Percentiles rank a stretch among this genome's conserved stretches.
Evolutionary conservation across 2,113 vertebrate genomes (phyloP).

Genomic region (Neoarius graeffei): DNA sequence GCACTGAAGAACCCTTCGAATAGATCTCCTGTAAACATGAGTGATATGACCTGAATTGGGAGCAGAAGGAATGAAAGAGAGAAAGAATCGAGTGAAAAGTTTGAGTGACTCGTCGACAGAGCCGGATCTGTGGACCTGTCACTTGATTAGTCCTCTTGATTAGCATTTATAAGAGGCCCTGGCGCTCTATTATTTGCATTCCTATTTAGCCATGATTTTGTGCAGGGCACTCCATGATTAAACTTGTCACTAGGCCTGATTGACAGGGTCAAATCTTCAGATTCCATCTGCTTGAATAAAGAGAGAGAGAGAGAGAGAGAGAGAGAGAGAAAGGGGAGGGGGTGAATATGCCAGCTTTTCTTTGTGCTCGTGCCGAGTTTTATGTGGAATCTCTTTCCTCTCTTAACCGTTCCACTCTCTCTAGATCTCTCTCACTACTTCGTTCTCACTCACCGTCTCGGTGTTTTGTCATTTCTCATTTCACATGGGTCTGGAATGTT

Average conservation of each 20-base stretch:
- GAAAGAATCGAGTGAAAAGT: constrained; percentile 71
- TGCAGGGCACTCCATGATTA: constrained; percentile 97
- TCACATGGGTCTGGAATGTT: constrained; percentile 96
- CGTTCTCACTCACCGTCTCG: not conserved
- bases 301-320: constrained; percentile 13
- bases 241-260: constrained; percentile 98
- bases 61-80: constrained; percentile 54
- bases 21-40: constrained; percentile 57
- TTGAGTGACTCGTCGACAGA: constrained; percentile 89
- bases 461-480: constrained; percentile 82
- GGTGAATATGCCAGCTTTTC: constrained; percentile 85
- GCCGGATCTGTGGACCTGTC: constrained; percentile 92
- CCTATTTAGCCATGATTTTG: constrained; percentile 99
- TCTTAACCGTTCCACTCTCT: constrained; percentile 15
- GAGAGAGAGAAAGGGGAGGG: not conserved
- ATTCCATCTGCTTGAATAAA: constrained; percentile 91
- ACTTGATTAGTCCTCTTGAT: constrained; percentile 99
- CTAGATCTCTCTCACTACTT: not conserved
- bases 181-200: constrained; percentile 99
- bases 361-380: constrained; percentile 80
- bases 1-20: not conserved
- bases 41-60: constrained; percentile 73
- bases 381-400: constrained; percentile 64
- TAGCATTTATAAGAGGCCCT: constrained; percentile 99
- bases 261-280: constrained; percentile 99